Conservation (phyloP, 2,888 invertebrate species). For the Sesamia inferens region DNA sequence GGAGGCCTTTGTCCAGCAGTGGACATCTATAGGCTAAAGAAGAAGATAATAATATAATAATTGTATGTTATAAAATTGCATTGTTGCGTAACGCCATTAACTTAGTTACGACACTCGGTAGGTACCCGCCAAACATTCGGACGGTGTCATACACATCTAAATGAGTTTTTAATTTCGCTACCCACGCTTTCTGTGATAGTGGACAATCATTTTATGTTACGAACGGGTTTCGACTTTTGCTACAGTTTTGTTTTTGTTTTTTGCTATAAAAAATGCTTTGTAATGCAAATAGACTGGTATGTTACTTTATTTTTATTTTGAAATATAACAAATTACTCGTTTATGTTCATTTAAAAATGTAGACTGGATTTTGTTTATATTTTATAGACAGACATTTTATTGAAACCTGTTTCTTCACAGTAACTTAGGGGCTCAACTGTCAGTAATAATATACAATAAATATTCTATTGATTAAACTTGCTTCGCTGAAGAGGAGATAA, state of each 20-base stretch:
- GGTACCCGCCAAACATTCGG: slow-evolving; percentile 39
- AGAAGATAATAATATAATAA: too few relatives aligned
- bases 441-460: background rate
- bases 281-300: slow-evolving; percentile 16
- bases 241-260: slow-evolving; percentile 12
- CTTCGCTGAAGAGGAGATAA: background rate
- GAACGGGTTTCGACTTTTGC: slow-evolving; percentile 27
- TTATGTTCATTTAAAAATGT: slow-evolving; percentile 1
- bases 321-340: background rate
- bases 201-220: slow-evolving; percentile 29
- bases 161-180: slow-evolving; percentile 62
- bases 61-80: slow-evolving; percentile 21
- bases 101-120: background rate
- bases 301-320: slow-evolving; percentile 3
- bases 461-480: background rate
- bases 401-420: background rate
- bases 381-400: background rate
- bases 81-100: slow-evolving; percentile 30
- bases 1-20: too few relatives aligned
- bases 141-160: slow-evolving; percentile 40
- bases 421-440: background rate
- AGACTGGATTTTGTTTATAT: background rate
- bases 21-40: too few relatives aligned
- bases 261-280: slow-evolving; percentile 18
- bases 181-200: slow-evolving; percentile 46